Conservation (phyloP, 2,113 vertebrate species). For the Mastomys natalensis region DNA sequence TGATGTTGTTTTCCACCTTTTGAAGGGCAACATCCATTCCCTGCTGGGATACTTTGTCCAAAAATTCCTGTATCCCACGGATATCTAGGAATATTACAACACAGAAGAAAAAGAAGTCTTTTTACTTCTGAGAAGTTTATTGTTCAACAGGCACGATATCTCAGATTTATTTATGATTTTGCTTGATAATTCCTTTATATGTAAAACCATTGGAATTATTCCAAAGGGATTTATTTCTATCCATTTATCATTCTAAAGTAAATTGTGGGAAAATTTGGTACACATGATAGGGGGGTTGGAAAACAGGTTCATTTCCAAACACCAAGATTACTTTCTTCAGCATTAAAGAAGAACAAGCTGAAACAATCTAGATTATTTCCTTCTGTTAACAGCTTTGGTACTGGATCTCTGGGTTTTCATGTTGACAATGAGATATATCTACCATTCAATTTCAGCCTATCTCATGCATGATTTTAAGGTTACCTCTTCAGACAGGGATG, state of each 20-base stretch:
- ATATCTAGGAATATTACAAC: conserved; percentile 91
- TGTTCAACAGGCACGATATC: neutral
- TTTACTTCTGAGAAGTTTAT: conserved; percentile 50
- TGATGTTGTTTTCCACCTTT: conserved; percentile 99
- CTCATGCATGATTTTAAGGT: neutral
- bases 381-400: neutral
- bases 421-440: neutral
- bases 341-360: neutral
- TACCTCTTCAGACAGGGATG: neutral
- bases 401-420: neutral
- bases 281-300: too few species aligned
- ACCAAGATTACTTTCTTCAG: neutral
- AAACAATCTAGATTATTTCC: neutral
- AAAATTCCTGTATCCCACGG: conserved; percentile 98
- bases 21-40: conserved; percentile 99
- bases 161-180: neutral
- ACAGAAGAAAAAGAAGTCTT: conserved; percentile 20
- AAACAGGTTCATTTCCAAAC: neutral
- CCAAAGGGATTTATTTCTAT: neutral
- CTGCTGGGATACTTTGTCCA: conserved; percentile 98
- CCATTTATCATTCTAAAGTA: neutral
- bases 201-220: neutral
- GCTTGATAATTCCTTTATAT: neutral
- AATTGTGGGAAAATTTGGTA: neutral
- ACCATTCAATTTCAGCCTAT: neutral